Evolutionary conservation across 1,140 invertebrate genomes (phyloP).

Genomic region (Piezodorus guildinii): DNA sequence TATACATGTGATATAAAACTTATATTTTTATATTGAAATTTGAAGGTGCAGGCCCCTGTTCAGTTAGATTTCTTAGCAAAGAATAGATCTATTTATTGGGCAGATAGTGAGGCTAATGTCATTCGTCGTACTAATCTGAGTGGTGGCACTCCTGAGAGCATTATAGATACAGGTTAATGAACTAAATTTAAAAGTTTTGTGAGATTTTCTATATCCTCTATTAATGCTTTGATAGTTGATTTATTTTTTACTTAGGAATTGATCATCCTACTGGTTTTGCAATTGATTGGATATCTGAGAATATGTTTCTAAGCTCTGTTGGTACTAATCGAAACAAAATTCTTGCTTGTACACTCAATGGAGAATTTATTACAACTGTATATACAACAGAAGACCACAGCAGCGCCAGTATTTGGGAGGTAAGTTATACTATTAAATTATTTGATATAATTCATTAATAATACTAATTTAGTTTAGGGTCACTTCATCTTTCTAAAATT

Average conservation of each 20-base stretch:
- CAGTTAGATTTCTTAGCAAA: conserved; percentile 56
- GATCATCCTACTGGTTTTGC: conserved; percentile 47
- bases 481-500: too few species aligned
- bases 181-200: background rate
- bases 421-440: background rate
- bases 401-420: background rate
- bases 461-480: too few species aligned
- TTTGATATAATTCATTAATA: too few species aligned
- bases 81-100: conserved; percentile 62
- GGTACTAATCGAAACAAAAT: conserved; percentile 42
- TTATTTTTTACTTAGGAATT: conserved; percentile 36
- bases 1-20: too few species aligned
- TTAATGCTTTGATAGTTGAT: background rate
- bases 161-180: conserved; percentile 55
- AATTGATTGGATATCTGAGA: conserved; percentile 64
- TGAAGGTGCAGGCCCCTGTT: conserved; percentile 46
- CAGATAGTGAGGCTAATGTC: conserved; percentile 60
- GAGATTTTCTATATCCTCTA: background rate
- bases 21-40: too few species aligned
- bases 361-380: conserved; percentile 49
- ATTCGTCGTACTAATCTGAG: conserved; percentile 56
- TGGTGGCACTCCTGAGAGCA: conserved; percentile 49
- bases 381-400: conserved; percentile 18
- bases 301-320: conserved; percentile 54
- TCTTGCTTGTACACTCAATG: conserved; percentile 54